A percentile compares a stretch with the other conserved stretches of the same genome.
Evolutionary conservation across 2,888 invertebrate species (phyloP).

Genomic region (Entomobrya proxima): DNA sequence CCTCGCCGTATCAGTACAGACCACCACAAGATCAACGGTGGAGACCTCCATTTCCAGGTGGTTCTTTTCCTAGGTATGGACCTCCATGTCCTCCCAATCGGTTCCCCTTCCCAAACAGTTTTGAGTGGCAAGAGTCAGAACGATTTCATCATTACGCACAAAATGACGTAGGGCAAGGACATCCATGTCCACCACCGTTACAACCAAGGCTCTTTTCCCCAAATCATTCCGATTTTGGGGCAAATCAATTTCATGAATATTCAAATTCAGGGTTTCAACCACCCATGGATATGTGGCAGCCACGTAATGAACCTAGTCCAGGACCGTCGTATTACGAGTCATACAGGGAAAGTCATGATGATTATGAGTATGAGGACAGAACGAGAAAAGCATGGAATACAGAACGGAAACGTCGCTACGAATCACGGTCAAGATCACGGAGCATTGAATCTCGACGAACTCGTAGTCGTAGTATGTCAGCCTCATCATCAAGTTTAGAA

Average conservation of each 20-base stretch:
- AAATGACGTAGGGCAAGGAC: no score
- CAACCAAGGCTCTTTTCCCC: no score
- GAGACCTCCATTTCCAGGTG: no score
- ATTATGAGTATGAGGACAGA: neutral
- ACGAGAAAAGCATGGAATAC: neutral
- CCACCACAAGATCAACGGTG: no score
- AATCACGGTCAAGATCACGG: conserved; percentile 4
- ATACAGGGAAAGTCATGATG: neutral
- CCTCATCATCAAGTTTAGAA: neutral
- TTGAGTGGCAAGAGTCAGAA: no score
- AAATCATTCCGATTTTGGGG: no score
- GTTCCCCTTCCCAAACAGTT: no score
- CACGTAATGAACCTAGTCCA: neutral
- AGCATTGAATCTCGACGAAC: neutral
- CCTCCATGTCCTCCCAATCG: no score
- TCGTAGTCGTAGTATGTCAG: neutral
- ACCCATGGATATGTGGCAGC: neutral
- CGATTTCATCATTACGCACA: no score
- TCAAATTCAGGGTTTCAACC: neutral
- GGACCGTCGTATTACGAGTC: neutral
- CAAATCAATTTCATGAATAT: neutral
- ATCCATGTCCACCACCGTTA: no score
- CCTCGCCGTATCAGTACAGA: no score
- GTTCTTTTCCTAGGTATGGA: no score
- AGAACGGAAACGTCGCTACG: neutral